Conservation (phyloP, 2,113 vertebrate genomes). For the Chinchilla lanigera region DNA sequence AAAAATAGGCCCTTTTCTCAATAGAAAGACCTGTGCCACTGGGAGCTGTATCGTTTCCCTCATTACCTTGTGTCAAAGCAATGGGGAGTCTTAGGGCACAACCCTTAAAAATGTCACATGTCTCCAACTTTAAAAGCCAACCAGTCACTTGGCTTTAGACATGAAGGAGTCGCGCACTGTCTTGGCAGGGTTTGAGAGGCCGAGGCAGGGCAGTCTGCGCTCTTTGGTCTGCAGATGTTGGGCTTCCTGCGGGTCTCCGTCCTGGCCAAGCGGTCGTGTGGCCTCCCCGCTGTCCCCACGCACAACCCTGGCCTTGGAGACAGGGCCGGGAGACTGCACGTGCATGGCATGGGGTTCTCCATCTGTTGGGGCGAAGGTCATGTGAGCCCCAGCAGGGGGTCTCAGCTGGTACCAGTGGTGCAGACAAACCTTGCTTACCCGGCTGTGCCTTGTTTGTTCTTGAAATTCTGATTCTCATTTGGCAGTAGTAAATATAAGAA, state of each 20-base stretch:
- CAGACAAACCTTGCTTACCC: neutral
- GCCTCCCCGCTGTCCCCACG: neutral
- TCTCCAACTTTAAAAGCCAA: neutral
- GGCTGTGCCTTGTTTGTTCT: neutral
- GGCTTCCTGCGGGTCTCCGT: neutral
- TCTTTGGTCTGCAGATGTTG: neutral
- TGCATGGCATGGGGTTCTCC: neutral
- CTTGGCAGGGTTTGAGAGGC: neutral
- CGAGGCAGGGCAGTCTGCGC: neutral
- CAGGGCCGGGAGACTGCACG: neutral
- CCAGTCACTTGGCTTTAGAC: slow-evolving; percentile 21
- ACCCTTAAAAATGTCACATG: neutral
- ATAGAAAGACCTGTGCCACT: neutral
- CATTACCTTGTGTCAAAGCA: neutral
- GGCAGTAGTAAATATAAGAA: neutral
- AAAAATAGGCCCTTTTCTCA: slow-evolving; percentile 29
- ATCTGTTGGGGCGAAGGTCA: neutral
- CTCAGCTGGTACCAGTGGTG: neutral
- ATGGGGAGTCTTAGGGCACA: neutral
- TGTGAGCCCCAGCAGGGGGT: neutral
- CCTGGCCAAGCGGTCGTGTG: neutral
- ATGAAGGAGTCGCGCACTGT: neutral
- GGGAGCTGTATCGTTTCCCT: neutral
- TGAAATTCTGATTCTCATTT: neutral
- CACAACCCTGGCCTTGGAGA: neutral